phyloP scores from a whole-genome alignment of 1,140 invertebrate genomes.

The Oscheius sp. region DNA sequence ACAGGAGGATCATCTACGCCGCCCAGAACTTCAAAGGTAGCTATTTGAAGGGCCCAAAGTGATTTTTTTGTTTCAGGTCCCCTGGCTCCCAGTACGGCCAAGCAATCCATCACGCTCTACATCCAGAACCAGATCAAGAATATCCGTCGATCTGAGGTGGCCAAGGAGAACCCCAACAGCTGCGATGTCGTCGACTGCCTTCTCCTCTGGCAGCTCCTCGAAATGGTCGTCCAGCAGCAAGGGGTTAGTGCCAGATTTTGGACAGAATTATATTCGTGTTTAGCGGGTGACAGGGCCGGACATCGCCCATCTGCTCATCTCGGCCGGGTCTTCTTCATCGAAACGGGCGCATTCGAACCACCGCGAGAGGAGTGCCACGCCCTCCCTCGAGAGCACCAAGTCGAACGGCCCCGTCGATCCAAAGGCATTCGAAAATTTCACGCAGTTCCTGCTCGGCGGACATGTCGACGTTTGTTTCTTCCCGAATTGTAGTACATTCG shows the following conservation, averaged over 20 bases:
- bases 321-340: background rate
- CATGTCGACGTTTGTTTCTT: slow-evolving; percentile 21
- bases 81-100: slow-evolving; percentile 11
- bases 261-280: background rate
- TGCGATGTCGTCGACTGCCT: slow-evolving; percentile 24
- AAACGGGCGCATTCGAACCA: background rate
- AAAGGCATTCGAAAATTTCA: slow-evolving; percentile 19
- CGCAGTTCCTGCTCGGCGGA: slow-evolving; percentile 20
- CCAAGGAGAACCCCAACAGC: background rate
- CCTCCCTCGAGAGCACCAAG: background rate
- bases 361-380: background rate
- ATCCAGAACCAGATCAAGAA: slow-evolving; percentile 29
- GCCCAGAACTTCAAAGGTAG: slow-evolving; percentile 27
- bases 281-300: slow-evolving; percentile 33
- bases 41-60: slow-evolving; percentile 17
- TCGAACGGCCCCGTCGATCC: background rate
- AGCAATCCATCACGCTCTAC: slow-evolving; percentile 22
- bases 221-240: slow-evolving; percentile 32
- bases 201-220: slow-evolving; percentile 28
- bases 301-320: slow-evolving; percentile 20
- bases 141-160: slow-evolving; percentile 22
- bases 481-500: background rate
- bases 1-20: slow-evolving; percentile 11
- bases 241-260: slow-evolving; percentile 12
- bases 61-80: no score